Evolutionary conservation across 2,797 vertebrate species (phyloP).

Genomic region (Trachurus trachurus): DNA sequence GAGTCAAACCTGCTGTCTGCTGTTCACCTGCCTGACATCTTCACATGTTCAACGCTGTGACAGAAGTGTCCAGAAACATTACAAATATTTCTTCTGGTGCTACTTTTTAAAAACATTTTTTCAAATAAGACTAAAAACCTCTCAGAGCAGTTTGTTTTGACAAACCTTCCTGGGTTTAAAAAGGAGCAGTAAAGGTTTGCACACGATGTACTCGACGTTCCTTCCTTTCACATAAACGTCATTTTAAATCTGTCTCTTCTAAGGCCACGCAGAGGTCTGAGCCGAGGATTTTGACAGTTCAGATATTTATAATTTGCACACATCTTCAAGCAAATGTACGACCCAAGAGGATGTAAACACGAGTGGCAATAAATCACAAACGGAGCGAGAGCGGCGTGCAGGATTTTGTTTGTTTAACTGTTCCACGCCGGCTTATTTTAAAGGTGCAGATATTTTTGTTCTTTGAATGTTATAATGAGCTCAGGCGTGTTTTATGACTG

Average conservation of each 20-base stretch:
- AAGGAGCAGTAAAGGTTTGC: conserved; percentile 18
- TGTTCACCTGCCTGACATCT: background rate
- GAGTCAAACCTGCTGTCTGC: conserved; percentile 45
- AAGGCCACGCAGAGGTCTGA: background rate
- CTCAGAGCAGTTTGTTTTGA: conserved; percentile 3
- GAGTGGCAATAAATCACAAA: background rate
- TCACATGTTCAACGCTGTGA: background rate
- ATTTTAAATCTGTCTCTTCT: conserved; percentile 14
- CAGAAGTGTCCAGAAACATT: conserved; percentile 14
- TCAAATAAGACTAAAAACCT: conserved; percentile 5
- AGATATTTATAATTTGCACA: background rate
- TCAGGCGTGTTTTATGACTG: background rate
- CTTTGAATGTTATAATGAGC: background rate
- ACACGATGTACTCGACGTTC: conserved; percentile 20
- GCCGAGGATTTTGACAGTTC: background rate
- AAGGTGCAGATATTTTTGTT: conserved; percentile 10
- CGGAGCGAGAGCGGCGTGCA: background rate
- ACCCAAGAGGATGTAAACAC: conserved; percentile 6
- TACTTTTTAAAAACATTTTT: conserved; percentile 4
- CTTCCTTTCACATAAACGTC: conserved; percentile 22
- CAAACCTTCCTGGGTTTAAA: conserved; percentile 15
- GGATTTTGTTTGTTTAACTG: background rate
- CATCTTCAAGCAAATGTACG: background rate
- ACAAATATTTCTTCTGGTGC: background rate
- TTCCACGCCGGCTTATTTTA: background rate